phyloP scores from a whole-genome alignment of 2,113 vertebrate species.

The Channa maculata region DNA sequence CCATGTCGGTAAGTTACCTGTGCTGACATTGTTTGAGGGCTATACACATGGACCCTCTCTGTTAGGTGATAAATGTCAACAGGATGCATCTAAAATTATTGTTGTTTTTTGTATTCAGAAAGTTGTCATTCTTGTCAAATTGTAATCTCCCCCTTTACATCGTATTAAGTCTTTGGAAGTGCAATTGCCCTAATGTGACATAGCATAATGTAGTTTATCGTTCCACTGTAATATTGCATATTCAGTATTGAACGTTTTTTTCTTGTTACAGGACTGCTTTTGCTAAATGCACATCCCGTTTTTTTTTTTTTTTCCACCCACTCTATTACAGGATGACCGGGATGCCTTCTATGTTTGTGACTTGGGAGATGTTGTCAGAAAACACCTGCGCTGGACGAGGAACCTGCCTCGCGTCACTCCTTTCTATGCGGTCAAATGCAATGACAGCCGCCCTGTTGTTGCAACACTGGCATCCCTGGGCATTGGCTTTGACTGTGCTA shows the following conservation, averaged over 20 bases:
- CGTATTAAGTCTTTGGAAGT: no score
- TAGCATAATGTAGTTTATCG: no score
- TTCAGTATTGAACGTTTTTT: no score
- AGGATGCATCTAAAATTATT: not conserved
- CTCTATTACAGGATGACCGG: slow-evolving; percentile 90
- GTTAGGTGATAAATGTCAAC: not conserved
- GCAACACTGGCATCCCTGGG: slow-evolving; percentile 91
- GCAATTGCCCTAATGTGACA: no score
- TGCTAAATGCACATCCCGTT: no score
- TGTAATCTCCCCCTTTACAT: no score
- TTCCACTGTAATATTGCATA: no score
- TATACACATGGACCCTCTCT: not conserved
- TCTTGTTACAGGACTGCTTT: no score
- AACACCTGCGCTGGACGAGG: slow-evolving; percentile 92
- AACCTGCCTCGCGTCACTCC: slow-evolving; percentile 91
- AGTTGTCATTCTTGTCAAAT: no score
- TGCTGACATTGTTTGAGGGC: not conserved
- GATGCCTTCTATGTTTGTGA: slow-evolving; percentile 98
- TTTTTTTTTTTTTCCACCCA: no score
- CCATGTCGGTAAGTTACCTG: slow-evolving; percentile 86
- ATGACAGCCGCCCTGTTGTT: slow-evolving; percentile 90
- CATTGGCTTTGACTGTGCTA: slow-evolving; percentile 97
- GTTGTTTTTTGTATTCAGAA: no score
- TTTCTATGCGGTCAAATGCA: slow-evolving; percentile 97
- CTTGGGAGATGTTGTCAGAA: slow-evolving; percentile 94